Evolutionary conservation across 2,113 vertebrate genomes (phyloP).

Genomic region (Sclerurus mexicanus): DNA sequence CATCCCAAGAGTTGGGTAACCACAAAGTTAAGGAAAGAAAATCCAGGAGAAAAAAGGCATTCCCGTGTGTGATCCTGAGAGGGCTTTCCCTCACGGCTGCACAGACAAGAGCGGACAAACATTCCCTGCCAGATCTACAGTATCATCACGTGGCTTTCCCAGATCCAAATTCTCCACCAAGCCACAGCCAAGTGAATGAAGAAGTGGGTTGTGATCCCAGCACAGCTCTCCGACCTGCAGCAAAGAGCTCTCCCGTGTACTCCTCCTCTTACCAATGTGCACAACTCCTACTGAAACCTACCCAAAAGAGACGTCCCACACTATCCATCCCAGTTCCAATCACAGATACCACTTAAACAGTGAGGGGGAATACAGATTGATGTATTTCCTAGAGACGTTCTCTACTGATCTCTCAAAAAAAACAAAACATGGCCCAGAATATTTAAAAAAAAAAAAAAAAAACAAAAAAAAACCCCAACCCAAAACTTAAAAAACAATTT

Average conservation of each 20-base stretch:
- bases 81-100: not conserved
- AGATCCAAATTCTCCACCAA: not conserved
- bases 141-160: not conserved
- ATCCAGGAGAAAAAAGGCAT: not conserved
- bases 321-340: not conserved
- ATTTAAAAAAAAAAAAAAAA: not conserved
- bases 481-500: not conserved
- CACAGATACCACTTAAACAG: rapidly evolving
- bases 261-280: not conserved
- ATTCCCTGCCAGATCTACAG: not conserved
- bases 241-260: not conserved
- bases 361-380: not conserved
- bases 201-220: not conserved
- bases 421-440: not conserved
- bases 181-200: not conserved
- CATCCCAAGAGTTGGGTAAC: constrained; percentile 2
- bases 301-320: not conserved
- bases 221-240: not conserved
- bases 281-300: not conserved
- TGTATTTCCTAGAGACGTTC: not conserved
- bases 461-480: not conserved
- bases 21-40: constrained; percentile 7
- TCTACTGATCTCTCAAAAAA: not conserved
- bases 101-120: not conserved
- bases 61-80: not conserved